Base-by-base conservation (phyloP, 2,797 vertebrate species). In the Serranus cabrilla region DNA sequence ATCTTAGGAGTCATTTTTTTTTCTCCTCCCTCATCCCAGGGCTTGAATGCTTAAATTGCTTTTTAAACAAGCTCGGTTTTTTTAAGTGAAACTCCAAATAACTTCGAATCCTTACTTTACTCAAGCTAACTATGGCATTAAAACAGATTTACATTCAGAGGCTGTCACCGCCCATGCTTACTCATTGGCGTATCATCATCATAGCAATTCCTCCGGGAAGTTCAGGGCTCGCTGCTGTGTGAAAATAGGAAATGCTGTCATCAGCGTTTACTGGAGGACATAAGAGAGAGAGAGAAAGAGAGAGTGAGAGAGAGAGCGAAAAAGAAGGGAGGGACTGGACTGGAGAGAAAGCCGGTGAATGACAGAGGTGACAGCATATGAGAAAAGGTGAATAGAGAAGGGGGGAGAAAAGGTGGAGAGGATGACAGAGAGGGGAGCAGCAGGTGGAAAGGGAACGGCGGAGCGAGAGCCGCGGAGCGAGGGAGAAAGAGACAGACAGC, bases 161-260 rank as follows among this genome's bases (percentile, higher is more conserved):
- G 54, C 34, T 75, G 82, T 91, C 81, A 61, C 73, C 23, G 5
- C 56, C 50, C 54, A 70, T 76, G 73, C 83, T 89, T 86, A 87
- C 78, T 92, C 85, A 90, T 70, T 56, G 86, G 82, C 55, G 80
- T 74, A 82, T 91, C 82, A 89, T 77, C 63, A 14, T 68, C 78
- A 59, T 37, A n/a, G 56, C 66, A 2, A 71, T 77, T 78, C 84
- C 86, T 86, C 69, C 1, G 70, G 85, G 86, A 85, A 61, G 78
- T 80, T 64, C 42, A 69, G 47, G 20, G 59, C 68, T 76, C 69
- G 49, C 59, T 46, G 59, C 82, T 68, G 72, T 72, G 80, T 84
- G 81, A 83, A 85, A 89, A 87, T 68, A 63, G 65, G 82, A 85
- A 86, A 87, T 66, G 81, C 87, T 91, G 85, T 88, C 91, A 78